Evolutionary conservation across 2,113 vertebrate genomes (phyloP).

Genomic region (Grus americana): DNA sequence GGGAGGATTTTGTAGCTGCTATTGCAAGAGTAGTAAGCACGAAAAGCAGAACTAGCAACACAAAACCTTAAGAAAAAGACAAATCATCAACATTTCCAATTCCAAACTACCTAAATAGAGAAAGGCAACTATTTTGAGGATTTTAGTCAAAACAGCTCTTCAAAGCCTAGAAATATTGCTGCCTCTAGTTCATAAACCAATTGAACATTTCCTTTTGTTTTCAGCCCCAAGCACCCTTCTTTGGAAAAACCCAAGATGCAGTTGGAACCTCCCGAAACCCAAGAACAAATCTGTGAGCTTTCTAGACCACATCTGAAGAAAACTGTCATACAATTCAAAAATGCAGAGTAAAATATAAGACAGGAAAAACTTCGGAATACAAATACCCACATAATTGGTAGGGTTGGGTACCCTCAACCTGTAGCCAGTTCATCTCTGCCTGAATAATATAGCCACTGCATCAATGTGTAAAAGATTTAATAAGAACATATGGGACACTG

Average conservation of each 20-base stretch:
- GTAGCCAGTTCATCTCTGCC: background rate
- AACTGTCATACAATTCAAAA: background rate
- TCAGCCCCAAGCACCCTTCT: background rate
- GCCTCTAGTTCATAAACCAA: background rate
- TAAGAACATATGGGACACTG: fast-evolving
- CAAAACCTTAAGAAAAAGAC: background rate
- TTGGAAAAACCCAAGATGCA: background rate
- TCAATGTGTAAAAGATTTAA: background rate
- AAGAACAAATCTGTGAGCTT: background rate
- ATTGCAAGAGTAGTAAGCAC: background rate
- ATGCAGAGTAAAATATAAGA: background rate
- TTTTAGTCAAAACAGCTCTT: background rate
- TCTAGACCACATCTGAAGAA: background rate
- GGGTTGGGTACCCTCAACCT: background rate
- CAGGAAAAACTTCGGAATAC: background rate
- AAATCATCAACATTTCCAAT: background rate
- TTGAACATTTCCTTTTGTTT: background rate
- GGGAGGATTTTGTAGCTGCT: constrained; percentile 1
- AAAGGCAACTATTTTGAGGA: background rate
- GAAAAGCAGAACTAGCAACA: background rate
- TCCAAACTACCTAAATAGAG: background rate
- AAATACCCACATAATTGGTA: background rate
- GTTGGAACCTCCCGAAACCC: background rate
- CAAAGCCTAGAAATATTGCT: background rate
- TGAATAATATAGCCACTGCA: background rate